Evolutionary conservation across 1,140 invertebrate genomes (phyloP).

Genomic region (Panagrolaimus sp.): DNA sequence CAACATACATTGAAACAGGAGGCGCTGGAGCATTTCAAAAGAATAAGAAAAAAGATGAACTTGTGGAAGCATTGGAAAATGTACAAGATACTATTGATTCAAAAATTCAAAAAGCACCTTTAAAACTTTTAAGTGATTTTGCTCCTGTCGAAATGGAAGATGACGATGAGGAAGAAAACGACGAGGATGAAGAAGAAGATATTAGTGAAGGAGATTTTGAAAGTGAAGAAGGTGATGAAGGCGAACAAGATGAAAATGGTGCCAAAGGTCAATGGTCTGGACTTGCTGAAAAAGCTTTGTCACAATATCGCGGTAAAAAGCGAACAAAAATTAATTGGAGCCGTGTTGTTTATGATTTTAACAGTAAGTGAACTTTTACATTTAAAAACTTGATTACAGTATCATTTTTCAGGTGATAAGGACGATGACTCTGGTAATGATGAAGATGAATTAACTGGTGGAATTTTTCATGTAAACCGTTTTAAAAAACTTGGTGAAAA

Average conservation of each 20-base stretch:
- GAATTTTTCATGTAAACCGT: slow-evolving; percentile 62
- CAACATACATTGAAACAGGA: slow-evolving; percentile 86
- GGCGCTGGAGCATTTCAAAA: slow-evolving; percentile 76
- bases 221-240: slow-evolving; percentile 46
- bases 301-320: slow-evolving; percentile 25
- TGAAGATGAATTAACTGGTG: slow-evolving; percentile 64
- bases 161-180: slow-evolving; percentile 64
- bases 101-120: slow-evolving; percentile 74
- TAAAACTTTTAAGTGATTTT: slow-evolving; percentile 76
- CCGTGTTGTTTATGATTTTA: slow-evolving; percentile 41
- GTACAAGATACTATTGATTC: slow-evolving; percentile 76
- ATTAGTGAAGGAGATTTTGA: slow-evolving; percentile 44
- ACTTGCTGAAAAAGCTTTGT: slow-evolving; percentile 30
- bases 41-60: slow-evolving; percentile 55
- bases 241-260: slow-evolving; percentile 38
- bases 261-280: slow-evolving; percentile 33
- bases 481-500: slow-evolving; percentile 2
- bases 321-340: slow-evolving; percentile 40
- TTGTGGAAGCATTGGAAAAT: slow-evolving; percentile 70
- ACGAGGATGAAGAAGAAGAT: slow-evolving; percentile 65
- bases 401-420: no score
- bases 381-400: no score
- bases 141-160: slow-evolving; percentile 60
- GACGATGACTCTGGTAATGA: not conserved
- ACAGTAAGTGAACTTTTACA: no score